phyloP scores from a whole-genome alignment of 2,113 vertebrate genomes.

The Psettodes erumei region DNA sequence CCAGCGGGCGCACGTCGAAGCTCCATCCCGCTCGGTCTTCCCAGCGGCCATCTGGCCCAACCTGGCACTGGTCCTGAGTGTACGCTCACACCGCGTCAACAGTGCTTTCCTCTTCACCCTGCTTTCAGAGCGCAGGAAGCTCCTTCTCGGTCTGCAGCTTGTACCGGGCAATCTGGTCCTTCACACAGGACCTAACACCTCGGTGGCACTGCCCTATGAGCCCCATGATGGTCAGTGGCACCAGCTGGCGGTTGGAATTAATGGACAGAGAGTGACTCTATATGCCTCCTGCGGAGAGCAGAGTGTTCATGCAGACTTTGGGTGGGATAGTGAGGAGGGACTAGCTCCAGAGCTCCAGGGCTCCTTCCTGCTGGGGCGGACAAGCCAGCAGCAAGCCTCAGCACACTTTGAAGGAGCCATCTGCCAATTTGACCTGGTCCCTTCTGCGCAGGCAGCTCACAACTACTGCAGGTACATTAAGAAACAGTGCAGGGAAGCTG shows the following conservation, averaged over 20 bases:
- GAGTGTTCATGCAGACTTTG: constrained; percentile 80
- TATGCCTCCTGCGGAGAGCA: constrained; percentile 92
- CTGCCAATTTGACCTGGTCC: constrained; percentile 96
- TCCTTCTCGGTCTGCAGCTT: constrained; percentile 95
- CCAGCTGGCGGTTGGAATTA: constrained; percentile 90
- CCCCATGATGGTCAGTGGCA: constrained; percentile 96
- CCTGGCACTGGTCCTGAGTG: constrained; percentile 90
- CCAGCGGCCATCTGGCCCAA: constrained; percentile 84
- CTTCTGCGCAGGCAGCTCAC: constrained; percentile 90
- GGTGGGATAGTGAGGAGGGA: constrained; percentile 73
- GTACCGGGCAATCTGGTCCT: constrained; percentile 88
- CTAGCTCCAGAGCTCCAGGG: constrained; percentile 86
- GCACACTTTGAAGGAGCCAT: constrained; percentile 95
- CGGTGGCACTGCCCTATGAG: constrained; percentile 91
- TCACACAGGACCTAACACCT: constrained; percentile 89
- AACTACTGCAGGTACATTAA: constrained; percentile 96
- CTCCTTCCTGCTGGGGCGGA: constrained; percentile 92
- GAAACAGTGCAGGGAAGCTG: constrained; percentile 93
- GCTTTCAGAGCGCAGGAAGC: constrained; percentile 85
- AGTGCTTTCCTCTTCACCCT: constrained; percentile 93
- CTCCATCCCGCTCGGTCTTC: constrained; percentile 84
- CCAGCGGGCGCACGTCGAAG: constrained; percentile 87
- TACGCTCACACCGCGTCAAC: constrained; percentile 95
- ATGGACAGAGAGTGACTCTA: constrained; percentile 88
- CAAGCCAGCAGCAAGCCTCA: constrained; percentile 84